Conservation (phyloP, 2,113 vertebrate genomes). For the Micronisus gabar region DNA sequence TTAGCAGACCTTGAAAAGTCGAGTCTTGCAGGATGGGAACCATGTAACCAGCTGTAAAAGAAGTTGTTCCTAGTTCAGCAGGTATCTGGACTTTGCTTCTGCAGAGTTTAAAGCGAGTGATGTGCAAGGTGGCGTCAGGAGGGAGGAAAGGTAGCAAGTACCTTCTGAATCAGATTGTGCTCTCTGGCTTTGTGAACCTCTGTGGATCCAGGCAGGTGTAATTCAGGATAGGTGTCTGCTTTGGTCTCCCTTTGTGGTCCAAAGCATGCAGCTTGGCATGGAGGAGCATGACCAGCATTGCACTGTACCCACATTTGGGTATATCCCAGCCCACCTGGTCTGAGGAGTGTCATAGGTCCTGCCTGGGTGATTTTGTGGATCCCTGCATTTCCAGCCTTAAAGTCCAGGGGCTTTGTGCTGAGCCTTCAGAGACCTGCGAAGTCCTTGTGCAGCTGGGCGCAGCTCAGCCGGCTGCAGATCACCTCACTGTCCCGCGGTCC, state of each 20-base stretch:
- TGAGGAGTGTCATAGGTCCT: background rate
- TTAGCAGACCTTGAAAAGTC: background rate
- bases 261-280: background rate
- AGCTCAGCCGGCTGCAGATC: background rate
- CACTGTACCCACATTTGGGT: background rate
- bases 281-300: background rate
- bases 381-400: background rate
- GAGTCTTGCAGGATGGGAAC: background rate
- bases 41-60: background rate
- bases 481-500: fast-evolving
- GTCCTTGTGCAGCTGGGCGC: background rate
- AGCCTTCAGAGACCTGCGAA: background rate
- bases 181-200: background rate
- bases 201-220: background rate
- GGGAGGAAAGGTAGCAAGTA: background rate
- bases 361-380: background rate
- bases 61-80: background rate
- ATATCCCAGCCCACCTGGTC: background rate
- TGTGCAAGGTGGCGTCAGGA: background rate
- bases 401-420: background rate
- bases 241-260: background rate
- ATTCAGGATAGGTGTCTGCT: background rate
- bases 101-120: background rate
- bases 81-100: background rate
- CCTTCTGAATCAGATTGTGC: background rate